Evolutionary conservation across 2,888 invertebrate species (phyloP), one percentile per base, ranked within the genome.

Genomic region (Adela reaumurella): DNA sequence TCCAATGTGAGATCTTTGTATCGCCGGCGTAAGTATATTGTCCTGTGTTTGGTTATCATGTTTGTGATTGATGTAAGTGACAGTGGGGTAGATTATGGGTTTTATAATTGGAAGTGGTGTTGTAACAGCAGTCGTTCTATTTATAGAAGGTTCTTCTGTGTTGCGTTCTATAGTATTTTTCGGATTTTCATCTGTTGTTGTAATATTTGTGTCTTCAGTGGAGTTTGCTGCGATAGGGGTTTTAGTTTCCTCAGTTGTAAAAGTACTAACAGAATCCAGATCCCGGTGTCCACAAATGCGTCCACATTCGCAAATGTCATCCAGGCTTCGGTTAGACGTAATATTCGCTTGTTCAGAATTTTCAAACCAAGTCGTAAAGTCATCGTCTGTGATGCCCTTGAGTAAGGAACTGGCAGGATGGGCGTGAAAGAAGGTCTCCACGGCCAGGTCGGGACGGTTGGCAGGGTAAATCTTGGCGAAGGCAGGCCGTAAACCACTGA

Each of bases 281-380:
- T 74, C 72, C 52, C 72, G 64, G 3, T 35, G 35, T 48, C 74
- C 73, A 51, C 81, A 81, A 55, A 74, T 73, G 2, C 79, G 65
- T 10, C 81, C 81, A 55, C 82, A 82, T 56, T 81, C 81, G 51
- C 82, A 82, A 49, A 81, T 74, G 42, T 79, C 74, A 55, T 81
- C 78, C 51, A 81, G 77, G 52, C 68, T 79, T 3, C 72, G 60
- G 24, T 64, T 71, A 2, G 69, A 70, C 56, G 71, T 73, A 2
- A 76, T 67, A 53, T 74, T 81, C 2, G 72, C 73, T 3, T 74
- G 61, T 58, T 76, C 79, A 50, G 83, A 82, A 65, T 81, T 81
- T 42, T 85, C 85, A 56, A 86, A 86, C 86, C 86, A 86, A 2
- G 85, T 86, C 24, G 85, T 84, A 17, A 85, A 74, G 58, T 86